Percentiles rank a stretch among this genome's conserved stretches.
Evolutionary conservation across 2,113 vertebrate genomes (phyloP).

Genomic region (Neotragus moschatus): DNA sequence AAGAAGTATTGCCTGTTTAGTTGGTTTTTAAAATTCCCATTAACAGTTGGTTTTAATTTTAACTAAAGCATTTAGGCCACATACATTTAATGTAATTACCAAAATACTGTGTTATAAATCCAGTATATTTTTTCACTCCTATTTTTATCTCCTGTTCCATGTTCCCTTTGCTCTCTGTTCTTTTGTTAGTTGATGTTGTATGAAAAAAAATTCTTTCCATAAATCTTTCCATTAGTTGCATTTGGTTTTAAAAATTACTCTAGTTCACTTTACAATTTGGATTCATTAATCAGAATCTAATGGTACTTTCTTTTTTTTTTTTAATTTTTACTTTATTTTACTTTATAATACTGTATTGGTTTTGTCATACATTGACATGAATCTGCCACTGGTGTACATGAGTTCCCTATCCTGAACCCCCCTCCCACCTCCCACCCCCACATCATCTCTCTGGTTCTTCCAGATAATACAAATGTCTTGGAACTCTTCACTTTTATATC

Average conservation of each 20-base stretch:
- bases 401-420: too few relatives aligned
- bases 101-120: not conserved
- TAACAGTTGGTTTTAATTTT: not conserved
- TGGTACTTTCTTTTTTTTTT: too few relatives aligned
- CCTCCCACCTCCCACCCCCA: too few relatives aligned
- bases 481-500: not conserved
- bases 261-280: not conserved
- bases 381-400: too few relatives aligned
- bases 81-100: not conserved
- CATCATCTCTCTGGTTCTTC: too few relatives aligned
- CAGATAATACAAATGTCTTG: not conserved
- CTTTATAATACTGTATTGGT: too few relatives aligned
- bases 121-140: not conserved
- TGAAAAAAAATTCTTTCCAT: not conserved
- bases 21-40: not conserved
- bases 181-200: not conserved
- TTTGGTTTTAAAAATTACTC: conserved; percentile 9
- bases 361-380: too few relatives aligned
- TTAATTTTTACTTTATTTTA: too few relatives aligned
- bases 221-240: not conserved
- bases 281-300: not conserved
- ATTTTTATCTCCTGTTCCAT: not conserved
- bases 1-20: not conserved
- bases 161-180: not conserved
- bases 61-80: not conserved